Percentiles rank a stretch among this genome's conserved stretches.
Evolutionary conservation across 2,888 invertebrate species (phyloP).

Genomic region (Pachycephus smyrnensis): DNA sequence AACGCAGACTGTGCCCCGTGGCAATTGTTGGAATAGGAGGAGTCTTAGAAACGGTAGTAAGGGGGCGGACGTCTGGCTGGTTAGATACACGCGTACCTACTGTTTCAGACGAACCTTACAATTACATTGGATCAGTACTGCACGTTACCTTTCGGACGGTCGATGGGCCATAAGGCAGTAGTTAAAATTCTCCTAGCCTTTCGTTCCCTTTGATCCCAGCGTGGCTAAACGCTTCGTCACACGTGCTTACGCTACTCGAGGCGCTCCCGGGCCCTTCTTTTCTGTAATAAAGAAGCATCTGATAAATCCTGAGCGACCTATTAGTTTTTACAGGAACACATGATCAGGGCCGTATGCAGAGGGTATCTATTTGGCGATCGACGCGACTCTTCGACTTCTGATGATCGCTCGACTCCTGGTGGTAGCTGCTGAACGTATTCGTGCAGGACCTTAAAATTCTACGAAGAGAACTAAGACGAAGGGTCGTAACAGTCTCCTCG

Average conservation of each 20-base stretch:
- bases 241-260: conserved; percentile 3
- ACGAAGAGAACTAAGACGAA: background rate
- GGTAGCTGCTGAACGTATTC: background rate
- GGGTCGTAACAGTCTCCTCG: background rate
- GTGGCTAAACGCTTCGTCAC: conserved; percentile 13
- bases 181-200: background rate
- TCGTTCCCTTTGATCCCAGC: conserved; percentile 3
- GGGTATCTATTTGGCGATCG: background rate
- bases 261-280: background rate
- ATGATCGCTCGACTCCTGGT: background rate
- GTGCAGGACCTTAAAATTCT: background rate
- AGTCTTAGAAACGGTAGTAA: background rate
- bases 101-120: background rate
- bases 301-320: background rate
- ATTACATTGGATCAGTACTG: background rate
- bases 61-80: background rate
- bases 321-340: conserved; percentile 1
- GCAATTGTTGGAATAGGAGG: background rate
- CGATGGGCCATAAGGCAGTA: background rate
- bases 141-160: background rate
- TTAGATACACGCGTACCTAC: background rate
- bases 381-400: background rate
- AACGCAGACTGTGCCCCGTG: background rate
- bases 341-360: background rate
- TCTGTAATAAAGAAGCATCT: background rate